Percentiles rank a stretch among this genome's conserved stretches.
These are phyloP conservation scores for Corbicula japonica DNA, from an alignment of 2,888 invertebrate species.

Conservation along the genomic window DNA sequence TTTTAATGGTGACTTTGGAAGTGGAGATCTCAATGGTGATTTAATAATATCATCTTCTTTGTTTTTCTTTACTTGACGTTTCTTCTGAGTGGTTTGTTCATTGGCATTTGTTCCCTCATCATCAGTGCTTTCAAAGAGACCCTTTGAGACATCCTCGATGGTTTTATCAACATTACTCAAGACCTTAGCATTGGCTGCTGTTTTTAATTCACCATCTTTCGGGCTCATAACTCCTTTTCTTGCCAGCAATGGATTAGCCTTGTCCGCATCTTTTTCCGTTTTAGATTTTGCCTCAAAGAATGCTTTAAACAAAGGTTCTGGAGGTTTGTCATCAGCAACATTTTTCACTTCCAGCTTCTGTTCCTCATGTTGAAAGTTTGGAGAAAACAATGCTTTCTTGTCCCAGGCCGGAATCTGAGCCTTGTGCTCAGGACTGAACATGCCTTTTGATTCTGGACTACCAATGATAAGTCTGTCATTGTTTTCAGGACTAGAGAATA, in stretches of 20 bases:
- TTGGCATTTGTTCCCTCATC: conserved; percentile 41
- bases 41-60: conserved; percentile 49
- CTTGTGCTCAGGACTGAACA: conserved; percentile 57
- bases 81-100: conserved; percentile 48
- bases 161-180: conserved; percentile 92
- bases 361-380: conserved; percentile 52
- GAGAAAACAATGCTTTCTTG: conserved; percentile 55
- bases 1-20: conserved; percentile 50
- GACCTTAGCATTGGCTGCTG: conserved; percentile 44
- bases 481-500: conserved; percentile 62
- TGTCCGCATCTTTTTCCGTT: conserved; percentile 46
- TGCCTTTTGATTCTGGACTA: conserved; percentile 51
- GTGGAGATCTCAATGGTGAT: conserved; percentile 47
- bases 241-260: conserved; percentile 46
- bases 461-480: conserved; percentile 56
- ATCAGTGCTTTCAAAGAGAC: conserved; percentile 85
- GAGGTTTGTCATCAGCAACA: conserved; percentile 60
- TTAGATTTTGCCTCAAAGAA: conserved; percentile 64
- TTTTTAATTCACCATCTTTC: conserved; percentile 56
- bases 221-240: conserved; percentile 38
- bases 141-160: conserved; percentile 95
- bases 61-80: conserved; percentile 38
- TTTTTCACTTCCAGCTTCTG: conserved; percentile 47
- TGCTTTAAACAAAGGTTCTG: conserved; percentile 66
- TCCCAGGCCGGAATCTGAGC: conserved; percentile 25